phyloP scores from a whole-genome alignment of 2,797 vertebrate genomes.

The Peromyscus eremicus region DNA sequence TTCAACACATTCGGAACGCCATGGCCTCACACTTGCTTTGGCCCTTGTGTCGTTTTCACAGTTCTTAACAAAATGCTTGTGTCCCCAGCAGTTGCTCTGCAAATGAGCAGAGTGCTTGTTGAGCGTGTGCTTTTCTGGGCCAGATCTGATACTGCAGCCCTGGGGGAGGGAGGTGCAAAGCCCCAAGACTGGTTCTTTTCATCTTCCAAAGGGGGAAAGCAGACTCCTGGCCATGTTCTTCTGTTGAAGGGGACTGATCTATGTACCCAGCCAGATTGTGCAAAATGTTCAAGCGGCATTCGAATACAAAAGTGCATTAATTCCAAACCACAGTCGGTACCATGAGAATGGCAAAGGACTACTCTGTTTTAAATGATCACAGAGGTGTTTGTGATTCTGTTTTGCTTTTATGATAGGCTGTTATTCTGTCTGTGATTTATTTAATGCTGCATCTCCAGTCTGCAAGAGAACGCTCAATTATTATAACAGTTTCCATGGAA shows the following conservation, averaged over 20 bases:
- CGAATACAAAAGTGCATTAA: not conserved
- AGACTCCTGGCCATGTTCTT: accelerated
- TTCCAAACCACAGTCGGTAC: not conserved
- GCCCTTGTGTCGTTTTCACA: conserved; percentile 18
- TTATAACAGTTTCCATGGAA: conserved; percentile 74
- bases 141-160: not conserved
- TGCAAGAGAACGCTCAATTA: conserved; percentile 75
- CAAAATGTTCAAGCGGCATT: not conserved
- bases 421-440: conserved; percentile 57
- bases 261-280: not conserved
- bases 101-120: not conserved
- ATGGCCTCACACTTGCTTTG: not conserved
- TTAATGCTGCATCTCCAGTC: conserved; percentile 46
- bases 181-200: not conserved
- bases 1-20: not conserved
- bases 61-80: conserved; percentile 22
- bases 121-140: conserved; percentile 42
- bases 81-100: not conserved
- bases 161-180: not conserved
- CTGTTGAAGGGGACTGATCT: not conserved
- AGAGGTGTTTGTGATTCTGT: conserved; percentile 24
- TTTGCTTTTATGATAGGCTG: conserved; percentile 40
- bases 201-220: not conserved
- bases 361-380: conserved; percentile 1
- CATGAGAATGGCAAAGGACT: not conserved